A percentile compares a stretch with the other conserved stretches of the same genome.
These are phyloP conservation scores for Polietes domitor DNA, from an alignment of 2,888 invertebrate genomes.

Conservation along the genomic window DNA sequence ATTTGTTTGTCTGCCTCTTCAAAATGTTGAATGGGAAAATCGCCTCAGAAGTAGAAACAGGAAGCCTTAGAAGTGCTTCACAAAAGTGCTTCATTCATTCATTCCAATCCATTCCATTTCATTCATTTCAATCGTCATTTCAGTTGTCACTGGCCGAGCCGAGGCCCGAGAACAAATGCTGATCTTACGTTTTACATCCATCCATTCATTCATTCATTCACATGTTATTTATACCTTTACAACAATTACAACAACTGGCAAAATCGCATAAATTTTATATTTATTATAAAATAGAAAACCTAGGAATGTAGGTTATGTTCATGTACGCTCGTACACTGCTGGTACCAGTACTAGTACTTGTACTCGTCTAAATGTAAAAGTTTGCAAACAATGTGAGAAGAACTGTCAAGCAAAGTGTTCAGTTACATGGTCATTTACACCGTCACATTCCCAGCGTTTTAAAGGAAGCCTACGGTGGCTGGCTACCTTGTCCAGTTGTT, in stretches of 20 bases:
- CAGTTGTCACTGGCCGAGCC: conserved; percentile 27
- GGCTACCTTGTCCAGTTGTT: no score
- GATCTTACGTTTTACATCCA: background rate
- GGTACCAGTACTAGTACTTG: no score
- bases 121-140: conserved; percentile 1
- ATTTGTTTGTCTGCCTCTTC: background rate
- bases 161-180: conserved; percentile 9
- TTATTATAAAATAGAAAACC: conserved; percentile 29
- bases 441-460: conserved; percentile 1
- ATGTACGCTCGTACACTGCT: background rate
- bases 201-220: background rate
- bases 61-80: conserved; percentile 25
- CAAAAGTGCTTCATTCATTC: conserved; percentile 26
- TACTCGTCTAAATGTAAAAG: background rate
- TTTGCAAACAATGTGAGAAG: background rate
- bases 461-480: background rate
- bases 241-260: background rate
- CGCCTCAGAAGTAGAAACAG: background rate
- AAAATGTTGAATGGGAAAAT: conserved; percentile 21
- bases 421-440: conserved; percentile 39
- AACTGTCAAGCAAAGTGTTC: conserved; percentile 20
- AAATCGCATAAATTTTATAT: background rate
- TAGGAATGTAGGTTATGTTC: conserved; percentile 33
- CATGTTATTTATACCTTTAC: conserved; percentile 15
- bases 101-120: background rate